phyloP scores from a whole-genome alignment of 2,888 invertebrate species.

The Patella pellucida region DNA sequence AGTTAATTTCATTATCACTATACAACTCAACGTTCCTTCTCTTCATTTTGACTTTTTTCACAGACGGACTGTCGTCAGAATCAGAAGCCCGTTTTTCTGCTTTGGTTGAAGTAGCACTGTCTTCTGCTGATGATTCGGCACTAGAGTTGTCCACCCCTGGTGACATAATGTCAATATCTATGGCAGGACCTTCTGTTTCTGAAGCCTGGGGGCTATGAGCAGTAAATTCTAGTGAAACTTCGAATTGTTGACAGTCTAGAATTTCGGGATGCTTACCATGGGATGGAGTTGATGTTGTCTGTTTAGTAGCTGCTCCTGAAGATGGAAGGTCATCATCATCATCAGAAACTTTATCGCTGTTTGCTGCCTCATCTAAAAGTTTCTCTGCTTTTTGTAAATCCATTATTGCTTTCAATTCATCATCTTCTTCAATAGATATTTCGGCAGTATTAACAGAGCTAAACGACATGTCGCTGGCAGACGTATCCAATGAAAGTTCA shows the following conservation, averaged over 20 bases:
- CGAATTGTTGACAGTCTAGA: background rate
- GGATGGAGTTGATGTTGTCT: slow-evolving; percentile 12
- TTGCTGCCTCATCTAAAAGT: background rate
- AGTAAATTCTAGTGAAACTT: background rate
- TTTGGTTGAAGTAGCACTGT: background rate
- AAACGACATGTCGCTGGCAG: background rate
- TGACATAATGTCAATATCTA: background rate
- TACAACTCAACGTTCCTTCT: background rate
- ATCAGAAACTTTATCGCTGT: slow-evolving; percentile 18
- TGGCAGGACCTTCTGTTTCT: background rate
- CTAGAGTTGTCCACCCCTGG: background rate
- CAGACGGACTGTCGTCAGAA: background rate
- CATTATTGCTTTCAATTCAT: slow-evolving; percentile 17
- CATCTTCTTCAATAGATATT: background rate
- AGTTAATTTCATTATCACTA: background rate
- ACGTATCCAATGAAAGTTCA: slow-evolving; percentile 7
- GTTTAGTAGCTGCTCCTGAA: slow-evolving; percentile 39
- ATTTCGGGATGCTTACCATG: background rate
- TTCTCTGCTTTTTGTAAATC: slow-evolving; percentile 15
- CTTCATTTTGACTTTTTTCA: background rate
- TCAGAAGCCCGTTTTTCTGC: background rate
- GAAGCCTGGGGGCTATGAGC: background rate
- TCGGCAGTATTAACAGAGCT: background rate
- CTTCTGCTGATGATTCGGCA: slow-evolving; percentile 8
- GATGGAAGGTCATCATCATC: slow-evolving; percentile 19